Conservation (phyloP, 1,140 invertebrate species). For the Drosophila triauraria region DNA sequence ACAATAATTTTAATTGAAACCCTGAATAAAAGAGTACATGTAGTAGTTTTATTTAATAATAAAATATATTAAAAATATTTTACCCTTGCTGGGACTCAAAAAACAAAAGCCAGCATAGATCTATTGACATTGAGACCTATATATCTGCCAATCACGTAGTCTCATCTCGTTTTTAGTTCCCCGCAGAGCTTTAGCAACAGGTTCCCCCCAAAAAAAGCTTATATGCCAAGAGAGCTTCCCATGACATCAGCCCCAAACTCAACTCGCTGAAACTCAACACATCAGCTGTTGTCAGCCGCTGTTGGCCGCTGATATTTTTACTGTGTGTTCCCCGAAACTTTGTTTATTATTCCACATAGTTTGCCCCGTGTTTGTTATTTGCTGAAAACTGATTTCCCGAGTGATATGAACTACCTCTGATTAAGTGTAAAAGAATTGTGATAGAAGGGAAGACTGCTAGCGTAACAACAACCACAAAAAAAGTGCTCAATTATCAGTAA, state of each 20-base stretch:
- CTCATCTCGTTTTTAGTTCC: background rate
- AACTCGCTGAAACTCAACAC: constrained; percentile 27
- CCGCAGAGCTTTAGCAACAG: constrained; percentile 45
- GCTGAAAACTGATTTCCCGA: background rate
- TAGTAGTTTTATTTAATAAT: no score
- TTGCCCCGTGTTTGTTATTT: constrained; percentile 3
- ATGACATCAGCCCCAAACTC: constrained; percentile 5
- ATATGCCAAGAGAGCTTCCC: constrained; percentile 2
- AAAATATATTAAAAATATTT: background rate
- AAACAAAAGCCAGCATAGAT: background rate
- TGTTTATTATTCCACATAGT: constrained; percentile 24
- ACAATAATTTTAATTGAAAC: no score
- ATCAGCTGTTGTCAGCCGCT: constrained; percentile 37
- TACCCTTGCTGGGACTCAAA: background rate
- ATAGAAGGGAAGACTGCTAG: constrained; percentile 22
- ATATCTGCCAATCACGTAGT: constrained; percentile 11
- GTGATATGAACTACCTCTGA: constrained; percentile 29
- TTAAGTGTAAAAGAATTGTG: constrained; percentile 17
- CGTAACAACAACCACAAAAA: background rate
- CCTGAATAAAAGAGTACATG: no score
- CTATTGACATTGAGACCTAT: constrained; percentile 15
- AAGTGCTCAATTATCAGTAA: constrained; percentile 41
- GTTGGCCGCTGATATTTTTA: constrained; percentile 1
- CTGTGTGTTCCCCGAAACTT: constrained; percentile 8
- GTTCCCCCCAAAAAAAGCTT: constrained; percentile 37